phyloP scores from a whole-genome alignment of 2,888 invertebrate species.

The Prosapia bicincta region DNA sequence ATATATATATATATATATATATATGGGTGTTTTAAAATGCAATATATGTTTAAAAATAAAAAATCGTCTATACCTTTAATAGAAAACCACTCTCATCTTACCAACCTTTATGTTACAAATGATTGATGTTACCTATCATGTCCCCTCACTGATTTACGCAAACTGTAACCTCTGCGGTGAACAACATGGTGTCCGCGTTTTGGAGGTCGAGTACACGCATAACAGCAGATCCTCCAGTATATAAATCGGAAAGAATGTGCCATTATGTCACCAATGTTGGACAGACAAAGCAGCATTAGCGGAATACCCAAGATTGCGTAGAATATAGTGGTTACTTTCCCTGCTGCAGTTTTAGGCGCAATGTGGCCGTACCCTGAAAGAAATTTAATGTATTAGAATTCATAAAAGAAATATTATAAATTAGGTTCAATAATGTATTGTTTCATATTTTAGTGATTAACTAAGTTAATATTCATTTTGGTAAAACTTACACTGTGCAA shows the following conservation, averaged over 20 bases:
- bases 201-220: conserved; percentile 79
- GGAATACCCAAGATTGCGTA: conserved; percentile 95
- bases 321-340: conserved; percentile 92
- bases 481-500: no score
- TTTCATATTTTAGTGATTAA: no score
- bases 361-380: conserved; percentile 89
- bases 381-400: no score
- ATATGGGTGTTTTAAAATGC: no score
- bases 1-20: no score
- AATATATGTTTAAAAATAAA: no score
- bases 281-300: conserved; percentile 89
- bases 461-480: no score
- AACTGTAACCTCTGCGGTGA: conserved; percentile 48
- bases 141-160: conserved; percentile 45
- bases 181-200: conserved; percentile 48
- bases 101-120: no score
- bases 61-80: no score
- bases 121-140: conserved; percentile 31
- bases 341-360: conserved; percentile 88
- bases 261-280: conserved; percentile 92
- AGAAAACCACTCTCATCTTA: no score
- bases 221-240: conserved; percentile 93
- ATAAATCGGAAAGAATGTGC: conserved; percentile 89
- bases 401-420: no score
- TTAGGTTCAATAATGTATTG: no score